Conservation (phyloP, 2,888 invertebrate genomes). For the Drosophila lutescens region DNA sequence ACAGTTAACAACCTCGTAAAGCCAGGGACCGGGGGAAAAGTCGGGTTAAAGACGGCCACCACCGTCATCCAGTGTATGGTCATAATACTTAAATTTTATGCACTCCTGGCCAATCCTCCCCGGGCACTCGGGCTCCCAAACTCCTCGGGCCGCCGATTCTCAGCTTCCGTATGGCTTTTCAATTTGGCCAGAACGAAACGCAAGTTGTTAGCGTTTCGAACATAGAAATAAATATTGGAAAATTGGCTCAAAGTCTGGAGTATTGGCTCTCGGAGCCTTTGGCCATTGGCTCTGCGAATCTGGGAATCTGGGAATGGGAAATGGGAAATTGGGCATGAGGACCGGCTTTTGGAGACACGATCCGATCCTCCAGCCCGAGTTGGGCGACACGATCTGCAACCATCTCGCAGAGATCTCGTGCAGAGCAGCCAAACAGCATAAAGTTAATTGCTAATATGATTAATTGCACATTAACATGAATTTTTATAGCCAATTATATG, state of each 20-base stretch:
- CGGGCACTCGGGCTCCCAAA: slow-evolving; percentile 22
- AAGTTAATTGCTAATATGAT: slow-evolving; percentile 83
- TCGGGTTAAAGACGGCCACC: slow-evolving; percentile 8
- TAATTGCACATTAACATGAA: slow-evolving; percentile 83
- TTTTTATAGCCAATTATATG: slow-evolving; percentile 83
- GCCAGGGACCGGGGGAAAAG: slow-evolving; percentile 11
- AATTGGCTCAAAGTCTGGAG: slow-evolving; percentile 64
- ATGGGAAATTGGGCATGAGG: slow-evolving; percentile 12
- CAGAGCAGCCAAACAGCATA: slow-evolving; percentile 75
- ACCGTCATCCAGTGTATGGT: slow-evolving; percentile 31
- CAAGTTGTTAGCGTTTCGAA: slow-evolving; percentile 66
- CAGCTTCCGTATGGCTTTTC: slow-evolving; percentile 54
- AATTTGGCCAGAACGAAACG: slow-evolving; percentile 44
- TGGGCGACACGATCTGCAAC: slow-evolving; percentile 60
- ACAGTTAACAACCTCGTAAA: slow-evolving; percentile 70
- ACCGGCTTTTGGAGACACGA: slow-evolving; percentile 69
- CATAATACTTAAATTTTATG: slow-evolving; percentile 78
- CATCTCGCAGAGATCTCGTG: slow-evolving; percentile 76
- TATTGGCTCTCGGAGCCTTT: slow-evolving; percentile 5
- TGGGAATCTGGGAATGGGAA: slow-evolving; percentile 55
- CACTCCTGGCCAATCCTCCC: slow-evolving; percentile 48
- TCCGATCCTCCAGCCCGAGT: slow-evolving; percentile 43
- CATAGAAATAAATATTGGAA: slow-evolving; percentile 75
- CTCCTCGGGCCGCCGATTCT: slow-evolving; percentile 42
- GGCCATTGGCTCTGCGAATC: slow-evolving; percentile 48